phyloP scores from a whole-genome alignment of 2,888 invertebrate genomes.

The Poecilobothrus nobilitatus region DNA sequence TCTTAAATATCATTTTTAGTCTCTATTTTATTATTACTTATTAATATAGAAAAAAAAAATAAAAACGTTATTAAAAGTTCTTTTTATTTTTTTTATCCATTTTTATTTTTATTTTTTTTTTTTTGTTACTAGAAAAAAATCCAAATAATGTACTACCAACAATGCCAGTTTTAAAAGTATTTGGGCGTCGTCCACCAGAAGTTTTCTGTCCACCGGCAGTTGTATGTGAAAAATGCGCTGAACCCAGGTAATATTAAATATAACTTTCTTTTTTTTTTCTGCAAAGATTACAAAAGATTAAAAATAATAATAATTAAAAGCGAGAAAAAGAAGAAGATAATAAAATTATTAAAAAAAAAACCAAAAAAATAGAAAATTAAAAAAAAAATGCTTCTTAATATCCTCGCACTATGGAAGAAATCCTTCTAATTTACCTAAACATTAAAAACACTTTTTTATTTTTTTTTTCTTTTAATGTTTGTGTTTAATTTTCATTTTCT shows the following conservation, averaged over 20 bases:
- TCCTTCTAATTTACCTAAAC: background rate
- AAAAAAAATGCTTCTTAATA: no score
- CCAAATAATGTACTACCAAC: constrained; percentile 48
- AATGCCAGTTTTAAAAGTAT: constrained; percentile 44
- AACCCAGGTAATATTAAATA: constrained; percentile 40
- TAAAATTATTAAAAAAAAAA: no score
- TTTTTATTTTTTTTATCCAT: background rate
- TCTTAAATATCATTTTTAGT: no score
- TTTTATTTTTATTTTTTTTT: constrained; percentile 7
- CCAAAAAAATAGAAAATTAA: background rate
- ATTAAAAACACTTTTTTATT: background rate
- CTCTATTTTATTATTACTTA: no score
- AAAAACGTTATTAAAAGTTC: background rate
- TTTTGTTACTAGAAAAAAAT: constrained; percentile 41
- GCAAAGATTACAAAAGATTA: background rate
- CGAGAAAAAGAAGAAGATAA: no score
- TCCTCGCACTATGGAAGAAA: no score
- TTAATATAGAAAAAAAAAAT: no score
- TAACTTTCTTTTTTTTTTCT: background rate
- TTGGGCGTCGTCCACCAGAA: constrained; percentile 55
- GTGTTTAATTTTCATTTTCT: background rate
- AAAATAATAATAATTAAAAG: background rate
- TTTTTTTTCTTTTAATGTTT: background rate
- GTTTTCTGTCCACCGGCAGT: constrained; percentile 53
- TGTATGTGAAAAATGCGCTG: constrained; percentile 55